Evolutionary conservation across 64 coral and sea anemone species (phyloP), one percentile per base, ranked within the genome.

Genomic region (Porites lutea): DNA sequence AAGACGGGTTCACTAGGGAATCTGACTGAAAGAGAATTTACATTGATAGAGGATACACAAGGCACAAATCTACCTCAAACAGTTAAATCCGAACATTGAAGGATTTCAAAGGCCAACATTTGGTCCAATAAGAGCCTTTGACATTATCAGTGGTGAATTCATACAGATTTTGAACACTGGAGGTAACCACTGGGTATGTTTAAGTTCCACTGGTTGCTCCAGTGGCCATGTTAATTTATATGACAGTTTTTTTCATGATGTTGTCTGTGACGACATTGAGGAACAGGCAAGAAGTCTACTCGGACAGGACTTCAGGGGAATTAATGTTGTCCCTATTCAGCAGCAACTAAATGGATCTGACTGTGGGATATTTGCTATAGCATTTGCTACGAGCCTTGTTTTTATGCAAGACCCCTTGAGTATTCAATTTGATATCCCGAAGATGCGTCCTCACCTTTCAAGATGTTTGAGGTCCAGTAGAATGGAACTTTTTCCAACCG

Each of bases 331-430:
- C n/a, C n/a, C n/a, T n/a, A n/a, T n/a, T n/a, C n/a, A n/a, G n/a
- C n/a, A n/a, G n/a, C n/a, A n/a, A n/a, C n/a, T n/a, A n/a, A n/a
- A n/a, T n/a, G n/a, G n/a, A n/a, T n/a, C n/a, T n/a, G n/a, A n/a
- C n/a, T n/a, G n/a, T n/a, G n/a, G n/a, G n/a, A n/a, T n/a, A n/a
- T n/a, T n/a, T n/a, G n/a, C n/a, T n/a, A n/a, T n/a, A n/a, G n/a
- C n/a, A n/a, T n/a, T 80, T 87, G 82, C 83, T 9, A 95, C 93
- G 53, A 70, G 59, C 51, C 62, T 95, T 70, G 63, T 91, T 51
- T 47, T 87, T 51, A 64, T 74, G 18, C 19, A 84, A 13, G 79
- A 90, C 74, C 93, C 93, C 59, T 60, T 61, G 65, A 78, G 13
- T 65, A 60, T 64, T 62, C 53, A n/a, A n/a, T 93, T 37, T 93